Conservation (phyloP, 2,888 invertebrate genomes). For the Aspidiotus destructor region DNA sequence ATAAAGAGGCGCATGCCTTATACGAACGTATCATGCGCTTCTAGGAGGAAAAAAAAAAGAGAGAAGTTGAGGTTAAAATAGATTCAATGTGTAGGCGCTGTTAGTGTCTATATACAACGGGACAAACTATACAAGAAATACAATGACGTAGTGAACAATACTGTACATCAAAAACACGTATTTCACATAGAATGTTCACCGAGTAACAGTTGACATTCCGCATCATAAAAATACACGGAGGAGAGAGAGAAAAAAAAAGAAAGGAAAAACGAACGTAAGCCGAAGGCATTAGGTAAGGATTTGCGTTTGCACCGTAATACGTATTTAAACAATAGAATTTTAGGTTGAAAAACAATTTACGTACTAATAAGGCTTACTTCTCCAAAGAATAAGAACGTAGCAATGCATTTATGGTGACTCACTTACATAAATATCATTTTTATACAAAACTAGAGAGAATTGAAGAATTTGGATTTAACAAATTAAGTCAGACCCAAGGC, state of each 20-base stretch:
- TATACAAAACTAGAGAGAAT: too few species aligned
- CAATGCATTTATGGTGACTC: too few species aligned
- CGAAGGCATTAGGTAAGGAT: slow-evolving; percentile 26
- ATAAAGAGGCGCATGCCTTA: too few species aligned
- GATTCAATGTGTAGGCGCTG: not conserved
- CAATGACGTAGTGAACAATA: not conserved
- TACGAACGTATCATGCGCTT: not conserved
- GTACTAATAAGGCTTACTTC: too few species aligned
- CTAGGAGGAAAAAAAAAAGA: not conserved
- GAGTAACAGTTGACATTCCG: slow-evolving; percentile 28
- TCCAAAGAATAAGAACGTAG: too few species aligned
- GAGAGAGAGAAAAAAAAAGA: not conserved
- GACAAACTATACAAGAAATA: not conserved
- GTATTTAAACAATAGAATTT: slow-evolving; percentile 7
- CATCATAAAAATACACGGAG: slow-evolving; percentile 9
- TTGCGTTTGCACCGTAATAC: slow-evolving; percentile 27
- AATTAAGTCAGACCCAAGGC: too few species aligned
- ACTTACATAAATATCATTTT: too few species aligned
- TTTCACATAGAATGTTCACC: slow-evolving; percentile 1
- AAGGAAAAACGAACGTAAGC: slow-evolving; percentile 17
- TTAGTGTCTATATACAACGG: slow-evolving; percentile 4
- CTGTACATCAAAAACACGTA: not conserved
- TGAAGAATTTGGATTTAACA: too few species aligned
- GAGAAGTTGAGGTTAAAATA: too few species aligned
- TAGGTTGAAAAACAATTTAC: too few species aligned